Evolutionary conservation across 2,113 vertebrate genomes (phyloP).

Genomic region (Formicarius rufipectus): DNA sequence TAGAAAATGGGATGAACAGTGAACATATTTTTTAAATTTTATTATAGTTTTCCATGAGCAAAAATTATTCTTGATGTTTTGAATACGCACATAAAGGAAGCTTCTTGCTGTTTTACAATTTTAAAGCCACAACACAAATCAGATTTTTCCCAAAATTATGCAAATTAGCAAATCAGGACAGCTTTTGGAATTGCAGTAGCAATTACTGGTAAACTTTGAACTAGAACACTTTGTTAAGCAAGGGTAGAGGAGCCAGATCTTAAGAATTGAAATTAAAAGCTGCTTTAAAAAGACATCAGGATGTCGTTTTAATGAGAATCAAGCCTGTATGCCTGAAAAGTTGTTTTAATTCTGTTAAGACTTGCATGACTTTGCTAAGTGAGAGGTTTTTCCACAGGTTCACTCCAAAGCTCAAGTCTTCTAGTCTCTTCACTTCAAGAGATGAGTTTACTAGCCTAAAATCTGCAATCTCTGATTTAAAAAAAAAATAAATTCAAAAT

Average conservation of each 20-base stretch:
- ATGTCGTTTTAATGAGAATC: background rate
- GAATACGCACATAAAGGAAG: background rate
- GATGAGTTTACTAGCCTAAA: background rate
- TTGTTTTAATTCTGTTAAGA: background rate
- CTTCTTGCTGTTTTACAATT: background rate
- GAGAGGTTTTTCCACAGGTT: background rate
- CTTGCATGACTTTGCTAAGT: background rate
- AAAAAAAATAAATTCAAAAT: no score
- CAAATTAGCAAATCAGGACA: background rate
- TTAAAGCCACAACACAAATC: background rate
- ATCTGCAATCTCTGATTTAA: background rate
- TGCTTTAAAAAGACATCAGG: background rate
- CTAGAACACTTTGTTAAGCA: background rate
- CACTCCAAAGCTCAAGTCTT: background rate
- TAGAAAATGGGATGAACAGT: background rate
- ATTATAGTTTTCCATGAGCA: background rate
- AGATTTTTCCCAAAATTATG: background rate
- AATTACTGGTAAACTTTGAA: background rate
- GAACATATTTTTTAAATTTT: background rate
- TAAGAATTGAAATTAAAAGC: background rate
- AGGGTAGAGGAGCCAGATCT: background rate
- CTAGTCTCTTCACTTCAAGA: background rate
- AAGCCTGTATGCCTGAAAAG: background rate
- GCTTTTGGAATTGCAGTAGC: background rate
- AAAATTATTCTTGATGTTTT: background rate